phyloP scores from a whole-genome alignment of 2,888 invertebrate species.

The Galeopsomyia nigrocyanea region DNA sequence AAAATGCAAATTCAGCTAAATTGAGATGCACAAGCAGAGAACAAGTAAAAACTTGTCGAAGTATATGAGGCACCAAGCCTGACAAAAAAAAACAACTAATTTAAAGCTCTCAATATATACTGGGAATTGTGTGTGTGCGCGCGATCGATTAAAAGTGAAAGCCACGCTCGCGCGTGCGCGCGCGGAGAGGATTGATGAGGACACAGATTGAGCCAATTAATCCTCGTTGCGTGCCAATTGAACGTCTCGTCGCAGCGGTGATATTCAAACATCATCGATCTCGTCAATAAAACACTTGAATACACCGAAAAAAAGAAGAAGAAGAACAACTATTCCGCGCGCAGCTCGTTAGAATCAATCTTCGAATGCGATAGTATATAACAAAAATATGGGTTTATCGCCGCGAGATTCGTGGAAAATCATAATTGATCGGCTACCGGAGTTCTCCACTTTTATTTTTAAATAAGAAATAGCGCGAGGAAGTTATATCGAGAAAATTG shows the following conservation, averaged over 20 bases:
- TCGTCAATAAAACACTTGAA: background rate
- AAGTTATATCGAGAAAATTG: too few relatives aligned
- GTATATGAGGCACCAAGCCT: too few relatives aligned
- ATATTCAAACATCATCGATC: background rate
- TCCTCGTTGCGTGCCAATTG: constrained; percentile 33
- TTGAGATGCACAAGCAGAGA: too few relatives aligned
- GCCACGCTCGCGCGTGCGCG: background rate
- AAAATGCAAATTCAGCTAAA: too few relatives aligned
- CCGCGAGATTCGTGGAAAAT: constrained; percentile 25
- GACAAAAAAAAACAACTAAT: too few relatives aligned
- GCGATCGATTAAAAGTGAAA: constrained; percentile 21
- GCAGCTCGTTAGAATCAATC: constrained; percentile 16
- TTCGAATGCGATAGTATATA: background rate
- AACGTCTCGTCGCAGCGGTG: constrained; percentile 1
- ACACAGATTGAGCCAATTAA: constrained; percentile 40
- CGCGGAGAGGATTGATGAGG: constrained; percentile 17
- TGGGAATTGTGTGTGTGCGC: background rate
- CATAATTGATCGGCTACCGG: constrained; percentile 25
- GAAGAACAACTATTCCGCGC: background rate
- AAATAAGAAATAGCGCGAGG: too few relatives aligned
- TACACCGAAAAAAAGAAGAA: too few relatives aligned
- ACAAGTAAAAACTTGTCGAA: too few relatives aligned
- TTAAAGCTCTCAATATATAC: background rate
- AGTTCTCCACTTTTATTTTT: too few relatives aligned
- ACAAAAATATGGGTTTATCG: background rate